A percentile compares a stretch with the other conserved stretches of the same genome.
Evolutionary conservation across 2,113 vertebrate species (phyloP).

Genomic region (Crotalus tigris): DNA sequence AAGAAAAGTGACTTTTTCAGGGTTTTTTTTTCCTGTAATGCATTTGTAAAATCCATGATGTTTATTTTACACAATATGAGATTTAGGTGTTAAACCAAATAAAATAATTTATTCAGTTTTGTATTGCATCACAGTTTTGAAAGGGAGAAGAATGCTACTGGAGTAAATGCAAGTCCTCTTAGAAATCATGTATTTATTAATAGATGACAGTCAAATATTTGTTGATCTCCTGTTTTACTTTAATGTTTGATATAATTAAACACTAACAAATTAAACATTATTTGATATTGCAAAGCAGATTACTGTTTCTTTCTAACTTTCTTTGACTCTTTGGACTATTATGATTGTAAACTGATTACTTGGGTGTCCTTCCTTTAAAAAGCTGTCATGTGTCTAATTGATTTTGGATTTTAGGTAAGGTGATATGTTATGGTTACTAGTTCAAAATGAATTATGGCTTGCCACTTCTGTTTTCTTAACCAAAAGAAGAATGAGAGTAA

Average conservation of each 20-base stretch:
- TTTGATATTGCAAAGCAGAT: not conserved
- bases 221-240: not conserved
- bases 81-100: not conserved
- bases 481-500: not conserved
- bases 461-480: not conserved
- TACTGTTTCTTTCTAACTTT: not conserved
- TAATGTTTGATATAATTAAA: not conserved
- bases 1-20: not conserved
- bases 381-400: not conserved
- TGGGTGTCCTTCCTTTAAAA: not conserved
- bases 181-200: not conserved
- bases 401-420: not conserved
- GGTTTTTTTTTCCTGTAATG: not conserved
- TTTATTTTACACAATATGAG: not conserved
- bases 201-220: not conserved
- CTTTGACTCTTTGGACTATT: not conserved
- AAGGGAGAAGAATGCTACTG: not conserved
- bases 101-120: not conserved
- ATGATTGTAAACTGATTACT: not conserved
- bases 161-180: not conserved
- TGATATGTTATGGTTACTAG: not conserved
- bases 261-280: not conserved
- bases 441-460: not conserved
- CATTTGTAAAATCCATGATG: not conserved
- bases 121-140: not conserved